phyloP scores from a whole-genome alignment of 1,140 invertebrate species.

The Holotrichia oblita region DNA sequence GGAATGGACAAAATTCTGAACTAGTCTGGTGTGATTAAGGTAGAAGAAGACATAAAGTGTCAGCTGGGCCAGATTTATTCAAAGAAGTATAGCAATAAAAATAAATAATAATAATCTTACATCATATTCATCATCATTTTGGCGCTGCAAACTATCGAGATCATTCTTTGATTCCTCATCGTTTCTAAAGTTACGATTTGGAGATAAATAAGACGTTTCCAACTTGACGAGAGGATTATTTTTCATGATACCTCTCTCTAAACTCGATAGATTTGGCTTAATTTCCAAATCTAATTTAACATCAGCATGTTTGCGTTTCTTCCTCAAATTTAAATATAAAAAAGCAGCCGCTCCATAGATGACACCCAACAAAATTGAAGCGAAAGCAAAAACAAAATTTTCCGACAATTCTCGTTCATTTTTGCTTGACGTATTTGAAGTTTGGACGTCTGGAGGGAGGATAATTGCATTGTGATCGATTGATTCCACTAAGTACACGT shows the following conservation, averaged over 20 bases:
- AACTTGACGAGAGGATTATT: slow-evolving; percentile 76
- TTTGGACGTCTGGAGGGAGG: slow-evolving; percentile 74
- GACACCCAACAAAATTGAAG: slow-evolving; percentile 79
- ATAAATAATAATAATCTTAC: too few species aligned
- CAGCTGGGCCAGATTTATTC: too few species aligned
- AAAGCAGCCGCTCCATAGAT: slow-evolving; percentile 86
- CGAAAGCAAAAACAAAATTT: slow-evolving; percentile 83
- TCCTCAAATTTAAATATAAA: slow-evolving; percentile 75
- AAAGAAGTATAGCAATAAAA: too few species aligned
- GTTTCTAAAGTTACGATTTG: too few species aligned
- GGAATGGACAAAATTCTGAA: too few species aligned
- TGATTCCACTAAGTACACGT: too few species aligned
- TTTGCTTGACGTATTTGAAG: slow-evolving; percentile 60
- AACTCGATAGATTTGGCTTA: slow-evolving; percentile 55
- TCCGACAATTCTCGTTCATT: slow-evolving; percentile 72
- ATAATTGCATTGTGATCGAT: slow-evolving; percentile 64
- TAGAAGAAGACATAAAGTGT: too few species aligned
- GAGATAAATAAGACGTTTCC: too few species aligned
- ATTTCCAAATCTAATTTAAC: slow-evolving; percentile 43
- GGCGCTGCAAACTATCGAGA: too few species aligned
- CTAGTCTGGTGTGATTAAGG: too few species aligned
- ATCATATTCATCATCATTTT: too few species aligned
- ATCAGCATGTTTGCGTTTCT: slow-evolving; percentile 54
- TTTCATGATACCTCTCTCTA: slow-evolving; percentile 73
- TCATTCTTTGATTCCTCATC: too few species aligned